Evolutionary conservation across 2,888 invertebrate species (phyloP).

Genomic region (Eupithecia subfuscata): DNA sequence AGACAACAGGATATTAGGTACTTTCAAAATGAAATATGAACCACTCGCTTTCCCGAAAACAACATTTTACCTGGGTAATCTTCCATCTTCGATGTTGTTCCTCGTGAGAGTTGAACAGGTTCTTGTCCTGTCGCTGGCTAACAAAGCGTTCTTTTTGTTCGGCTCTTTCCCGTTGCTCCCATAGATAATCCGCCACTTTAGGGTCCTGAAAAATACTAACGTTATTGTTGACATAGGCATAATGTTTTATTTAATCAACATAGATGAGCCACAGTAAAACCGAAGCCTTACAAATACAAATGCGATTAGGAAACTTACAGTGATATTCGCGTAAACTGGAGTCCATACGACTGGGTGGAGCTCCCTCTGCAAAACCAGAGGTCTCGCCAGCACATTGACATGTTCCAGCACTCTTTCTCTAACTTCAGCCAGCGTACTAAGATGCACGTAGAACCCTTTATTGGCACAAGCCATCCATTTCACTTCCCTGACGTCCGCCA

Average conservation of each 20-base stretch:
- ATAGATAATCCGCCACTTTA: conserved; percentile 94
- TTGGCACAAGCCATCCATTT: conserved; percentile 99
- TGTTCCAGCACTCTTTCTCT: conserved; percentile 98
- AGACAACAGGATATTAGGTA: conserved; percentile 28
- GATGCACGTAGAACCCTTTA: conserved; percentile 97
- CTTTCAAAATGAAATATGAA: not conserved
- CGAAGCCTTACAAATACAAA: conserved; percentile 30
- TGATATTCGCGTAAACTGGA: conserved; percentile 96
- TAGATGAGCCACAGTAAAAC: conserved; percentile 4
- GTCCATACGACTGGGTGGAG: conserved; percentile 98
- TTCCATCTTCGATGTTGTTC: conserved; percentile 86
- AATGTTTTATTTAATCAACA: not conserved
- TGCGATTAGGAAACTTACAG: conserved; percentile 80
- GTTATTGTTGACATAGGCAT: not conserved
- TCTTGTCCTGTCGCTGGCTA: conserved; percentile 85
- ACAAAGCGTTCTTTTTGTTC: conserved; percentile 91
- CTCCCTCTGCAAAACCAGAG: conserved; percentile 93
- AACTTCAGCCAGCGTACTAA: conserved; percentile 98
- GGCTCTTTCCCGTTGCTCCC: conserved; percentile 92
- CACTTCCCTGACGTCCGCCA: conserved; percentile 95
- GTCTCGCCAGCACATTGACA: conserved; percentile 97
- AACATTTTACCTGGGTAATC: conserved; percentile 67
- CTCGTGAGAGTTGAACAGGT: conserved; percentile 84
- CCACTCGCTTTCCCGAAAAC: not conserved
- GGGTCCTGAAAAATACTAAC: conserved; percentile 86